Base-by-base conservation (phyloP, 2,888 invertebrate genomes). In the Drosophila testacea region DNA sequence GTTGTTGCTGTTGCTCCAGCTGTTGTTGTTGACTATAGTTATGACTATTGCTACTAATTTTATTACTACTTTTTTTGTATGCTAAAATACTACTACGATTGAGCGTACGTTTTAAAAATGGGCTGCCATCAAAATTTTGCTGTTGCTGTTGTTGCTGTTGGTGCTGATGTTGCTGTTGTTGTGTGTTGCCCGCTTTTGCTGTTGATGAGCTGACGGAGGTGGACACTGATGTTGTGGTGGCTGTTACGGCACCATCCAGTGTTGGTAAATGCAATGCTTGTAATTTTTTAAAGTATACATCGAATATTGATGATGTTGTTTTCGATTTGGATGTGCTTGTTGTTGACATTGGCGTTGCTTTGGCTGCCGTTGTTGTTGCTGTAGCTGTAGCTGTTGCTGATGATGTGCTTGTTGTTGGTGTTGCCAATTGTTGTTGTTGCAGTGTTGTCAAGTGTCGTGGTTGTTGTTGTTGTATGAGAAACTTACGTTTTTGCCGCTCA, bases 211-310 rank as follows among this genome's bases (percentile, higher is more conserved):
- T 78, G 9, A 80, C 67, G 30, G 88, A 85, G 47, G 73, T 73
- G 46, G 86, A 71, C 38, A 84, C 79, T 55, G 87, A 79, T 44
- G 81, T 79, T 11, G 75, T 57, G 75, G 79, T 72, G 74, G 82
- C 79, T 44, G 82, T 80, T 0, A 77, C 60, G 6, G 84, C 78
- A 50, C 74, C 79, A 54, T 83, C 87, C 76, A 82, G 73, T 82
- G 81, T 81, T 82, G 81, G 80, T 81, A 76, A 81, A 81, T 88
- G 90, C 64, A 84, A 56, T 59, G 88, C 81, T 82, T 87, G 89
- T 46, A 90, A 79, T 90, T 91, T 92, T 90, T 87, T 91, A 67
- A 92, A 90, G 79, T 93, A 92, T 38, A 91, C 85, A 75, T 92
- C 92, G 76, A 91, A 90, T 68, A 92, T 90, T 69, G 88, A 81